A percentile compares a stretch with the other conserved stretches of the same genome.
phyloP scores from a whole-genome alignment of 2,888 invertebrate genomes.

The Herminia tarsipennalis region DNA sequence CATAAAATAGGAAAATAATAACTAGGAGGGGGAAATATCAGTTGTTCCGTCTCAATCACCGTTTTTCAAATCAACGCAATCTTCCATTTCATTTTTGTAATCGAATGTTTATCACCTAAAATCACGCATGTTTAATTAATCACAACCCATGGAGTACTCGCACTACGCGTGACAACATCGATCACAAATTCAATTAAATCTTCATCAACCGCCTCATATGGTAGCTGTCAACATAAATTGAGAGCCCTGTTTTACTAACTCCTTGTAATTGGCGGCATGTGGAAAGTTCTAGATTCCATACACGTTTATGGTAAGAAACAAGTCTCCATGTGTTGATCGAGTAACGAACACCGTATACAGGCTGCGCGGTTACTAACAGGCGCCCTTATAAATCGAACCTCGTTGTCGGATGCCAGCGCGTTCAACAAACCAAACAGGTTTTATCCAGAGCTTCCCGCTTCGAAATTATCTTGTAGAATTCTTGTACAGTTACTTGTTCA shows the following conservation, averaged over 20 bases:
- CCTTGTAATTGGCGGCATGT: slow-evolving; percentile 53
- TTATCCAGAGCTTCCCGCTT: slow-evolving; percentile 72
- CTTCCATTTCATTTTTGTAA: no score
- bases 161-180: slow-evolving; percentile 27
- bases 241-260: slow-evolving; percentile 33
- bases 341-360: slow-evolving; percentile 42
- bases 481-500: slow-evolving; percentile 68
- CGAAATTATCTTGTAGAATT: slow-evolving; percentile 75
- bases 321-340: slow-evolving; percentile 57
- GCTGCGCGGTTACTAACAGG: slow-evolving; percentile 44
- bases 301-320: slow-evolving; percentile 60
- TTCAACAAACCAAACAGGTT: slow-evolving; percentile 78
- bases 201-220: slow-evolving; percentile 48
- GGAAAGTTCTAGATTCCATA: slow-evolving; percentile 62
- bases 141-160: slow-evolving; percentile 10
- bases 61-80: no score
- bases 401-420: slow-evolving; percentile 72
- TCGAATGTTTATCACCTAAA: no score
- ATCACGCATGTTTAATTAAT: slow-evolving; percentile 20
- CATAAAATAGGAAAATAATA: no score
- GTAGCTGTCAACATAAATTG: slow-evolving; percentile 59
- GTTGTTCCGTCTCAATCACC: no score
- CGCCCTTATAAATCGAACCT: slow-evolving; percentile 73
- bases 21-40: no score
- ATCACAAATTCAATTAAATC: slow-evolving; percentile 53